Base-by-base conservation (phyloP, 2,888 invertebrate genomes). In the Polymixis lichenea region DNA sequence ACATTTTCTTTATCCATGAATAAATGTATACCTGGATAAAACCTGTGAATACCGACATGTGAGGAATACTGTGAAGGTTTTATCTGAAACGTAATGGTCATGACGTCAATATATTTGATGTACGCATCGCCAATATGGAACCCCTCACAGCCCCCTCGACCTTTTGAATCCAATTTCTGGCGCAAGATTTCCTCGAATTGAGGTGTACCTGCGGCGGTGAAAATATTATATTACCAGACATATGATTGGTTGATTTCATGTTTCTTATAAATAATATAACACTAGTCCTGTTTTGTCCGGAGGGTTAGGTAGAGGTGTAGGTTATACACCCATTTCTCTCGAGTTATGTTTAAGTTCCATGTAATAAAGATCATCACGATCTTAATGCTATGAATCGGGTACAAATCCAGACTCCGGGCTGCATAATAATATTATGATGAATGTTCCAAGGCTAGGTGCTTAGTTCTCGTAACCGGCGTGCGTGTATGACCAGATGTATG, bases 21-120 rank as follows among this genome's bases (percentile, higher is more conserved):
- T 62, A 76, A 67, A 68, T 77, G 49, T 15, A 51, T 56, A 60
- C 38, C 58, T 77, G 22, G 11, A 43, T 62, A n/a, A 61, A 75
- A 43, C 32, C 25, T 38, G 53, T 60, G n/a, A 75, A 69, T 56
- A 49, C 25, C 49, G 25, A 72, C 55, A 62, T 67, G 43, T 65
- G 46, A 28, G 56, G 56, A 77, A 73, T 64, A 67, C 72, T 56
- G 60, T 72, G 62, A 73, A 65, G 61, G 55, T 80, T 81, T 84
- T 56, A 66, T 82, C 13, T 65, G 28, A 55, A 86, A 65, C 55
- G 72, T 76, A 82, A 71, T 75, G 75, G 79, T 80, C 61, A 75
- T 80, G 70, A 70, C 72, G 67, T 74, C 72, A 58, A 74, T 85
- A 75, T 75, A 81, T 70, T 83, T 83, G 72, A 85, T 75, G 60